Base-by-base conservation (phyloP, 2,797 vertebrate species). In the Characodon lateralis region DNA sequence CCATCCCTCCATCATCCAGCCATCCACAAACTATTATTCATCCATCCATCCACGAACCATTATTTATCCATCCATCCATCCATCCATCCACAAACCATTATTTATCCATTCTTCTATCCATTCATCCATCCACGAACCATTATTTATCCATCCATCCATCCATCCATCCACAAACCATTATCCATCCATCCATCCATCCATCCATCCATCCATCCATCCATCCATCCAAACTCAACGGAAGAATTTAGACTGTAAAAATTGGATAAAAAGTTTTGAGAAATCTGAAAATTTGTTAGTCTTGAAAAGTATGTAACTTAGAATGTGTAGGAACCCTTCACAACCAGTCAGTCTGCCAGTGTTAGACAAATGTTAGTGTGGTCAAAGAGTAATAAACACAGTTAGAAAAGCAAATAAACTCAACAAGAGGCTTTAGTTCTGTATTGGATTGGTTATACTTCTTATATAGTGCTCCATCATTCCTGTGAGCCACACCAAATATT, bases 321-420 rank as follows among this genome's bases (percentile, higher is more conserved):
- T 68, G 65, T 68, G 65, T 7, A 12, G 41, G 39, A 68, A 43
- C 65, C 65, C 41, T n/a, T 22, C 39, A 41, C 39, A 68, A 41
- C 20, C 22, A 68, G 35, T 41, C 2, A 3, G 41, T 6, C 16
- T 69, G 41, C n/a, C 66, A 6, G 16, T 14, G 14, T 26, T 46
- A 69, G n/a, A 26, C 71, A 83, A 56, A 71, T 65, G 88, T 93
- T 93, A 93, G 91, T 92, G 31, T 72, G 81, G 77, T 82, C 74
- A 68, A 48, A 9, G 51, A 28, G 10, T 39, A 20, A 13, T 70
- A 10, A 72, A 50, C 39, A 72, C 68, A 26, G 79, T 88, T 85
- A 92, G 82, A 53, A 53, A 71, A 86, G n/a, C 71, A 26, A 41
- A 7, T 26, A n/a, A 51, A 50, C 68, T 70, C 41, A 35, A 70